phyloP scores from a whole-genome alignment of 2,113 vertebrate genomes.

The Sorex fumeus region DNA sequence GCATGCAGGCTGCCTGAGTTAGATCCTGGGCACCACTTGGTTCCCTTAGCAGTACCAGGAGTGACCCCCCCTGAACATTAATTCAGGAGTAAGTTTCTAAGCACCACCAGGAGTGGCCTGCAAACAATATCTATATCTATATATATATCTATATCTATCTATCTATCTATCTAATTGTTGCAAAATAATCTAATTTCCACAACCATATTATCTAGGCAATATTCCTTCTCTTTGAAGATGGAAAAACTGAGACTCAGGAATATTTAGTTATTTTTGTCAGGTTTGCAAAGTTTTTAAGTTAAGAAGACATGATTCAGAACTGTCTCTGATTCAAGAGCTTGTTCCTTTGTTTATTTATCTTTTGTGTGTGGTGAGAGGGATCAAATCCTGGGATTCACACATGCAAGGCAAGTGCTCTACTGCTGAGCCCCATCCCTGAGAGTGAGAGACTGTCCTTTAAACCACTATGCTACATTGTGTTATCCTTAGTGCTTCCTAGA shows the following conservation, averaged over 20 bases:
- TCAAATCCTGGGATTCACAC: too few species aligned
- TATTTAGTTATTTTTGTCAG: neutral
- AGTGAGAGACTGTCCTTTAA: neutral
- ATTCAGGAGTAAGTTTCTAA: too few species aligned
- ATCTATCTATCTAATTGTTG: neutral
- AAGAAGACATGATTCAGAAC: neutral
- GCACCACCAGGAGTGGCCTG: neutral
- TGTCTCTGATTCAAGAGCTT: neutral
- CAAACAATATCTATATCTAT: neutral
- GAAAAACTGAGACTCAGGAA: conserved; percentile 55
- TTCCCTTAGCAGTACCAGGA: too few species aligned
- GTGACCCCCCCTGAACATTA: too few species aligned
- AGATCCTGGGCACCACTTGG: too few species aligned
- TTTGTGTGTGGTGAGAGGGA: too few species aligned
- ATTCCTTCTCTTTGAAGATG: conserved; percentile 14
- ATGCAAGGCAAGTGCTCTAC: too few species aligned
- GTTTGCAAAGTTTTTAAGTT: neutral
- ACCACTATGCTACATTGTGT: neutral
- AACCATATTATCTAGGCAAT: conserved; percentile 20
- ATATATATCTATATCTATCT: too few species aligned
- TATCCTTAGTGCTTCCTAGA: conserved; percentile 42
- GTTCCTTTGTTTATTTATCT: neutral
- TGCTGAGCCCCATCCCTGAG: too few species aligned
- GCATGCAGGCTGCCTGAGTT: too few species aligned
- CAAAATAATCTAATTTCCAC: conserved; percentile 45